Evolutionary conservation across 2,797 vertebrate genomes (phyloP).

Genomic region (Centroberyx gerrardi): DNA sequence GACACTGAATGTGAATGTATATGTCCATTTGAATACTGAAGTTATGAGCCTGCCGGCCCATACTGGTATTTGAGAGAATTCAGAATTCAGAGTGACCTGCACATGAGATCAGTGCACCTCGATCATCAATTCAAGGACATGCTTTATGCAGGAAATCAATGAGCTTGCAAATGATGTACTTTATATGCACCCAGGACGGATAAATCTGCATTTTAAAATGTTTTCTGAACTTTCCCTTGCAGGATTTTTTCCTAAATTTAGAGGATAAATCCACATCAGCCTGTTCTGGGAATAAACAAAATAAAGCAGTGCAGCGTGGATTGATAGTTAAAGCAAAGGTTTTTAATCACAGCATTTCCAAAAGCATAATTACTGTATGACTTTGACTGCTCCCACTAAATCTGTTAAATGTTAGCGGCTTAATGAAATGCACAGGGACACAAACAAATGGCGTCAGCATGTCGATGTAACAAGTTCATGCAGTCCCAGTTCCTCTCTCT

Average conservation of each 20-base stretch:
- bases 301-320: conserved; percentile 55
- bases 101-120: conserved; percentile 59
- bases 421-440: conserved; percentile 79
- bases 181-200: conserved; percentile 72
- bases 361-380: conserved; percentile 80
- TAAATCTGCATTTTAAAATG: conserved; percentile 70
- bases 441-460: conserved; percentile 83
- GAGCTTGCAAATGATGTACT: conserved; percentile 74
- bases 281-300: conserved; percentile 70
- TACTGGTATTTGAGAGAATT: conserved; percentile 34
- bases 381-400: conserved; percentile 79
- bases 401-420: conserved; percentile 78
- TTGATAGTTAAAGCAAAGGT: conserved; percentile 61
- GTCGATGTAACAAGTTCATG: conserved; percentile 52
- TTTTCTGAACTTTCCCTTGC: conserved; percentile 59
- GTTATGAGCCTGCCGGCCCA: conserved; percentile 19
- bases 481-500: conserved; percentile 30
- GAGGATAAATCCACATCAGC: conserved; percentile 66
- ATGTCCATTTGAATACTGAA: conserved; percentile 19
- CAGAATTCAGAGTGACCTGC: conserved; percentile 53
- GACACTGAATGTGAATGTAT: neutral
- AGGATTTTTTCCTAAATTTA: conserved; percentile 44
- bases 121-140: conserved; percentile 70
- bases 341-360: conserved; percentile 77
- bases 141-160: conserved; percentile 65